Evolutionary conservation across 2,888 invertebrate genomes (phyloP).

Genomic region (Capitulum mitella): DNA sequence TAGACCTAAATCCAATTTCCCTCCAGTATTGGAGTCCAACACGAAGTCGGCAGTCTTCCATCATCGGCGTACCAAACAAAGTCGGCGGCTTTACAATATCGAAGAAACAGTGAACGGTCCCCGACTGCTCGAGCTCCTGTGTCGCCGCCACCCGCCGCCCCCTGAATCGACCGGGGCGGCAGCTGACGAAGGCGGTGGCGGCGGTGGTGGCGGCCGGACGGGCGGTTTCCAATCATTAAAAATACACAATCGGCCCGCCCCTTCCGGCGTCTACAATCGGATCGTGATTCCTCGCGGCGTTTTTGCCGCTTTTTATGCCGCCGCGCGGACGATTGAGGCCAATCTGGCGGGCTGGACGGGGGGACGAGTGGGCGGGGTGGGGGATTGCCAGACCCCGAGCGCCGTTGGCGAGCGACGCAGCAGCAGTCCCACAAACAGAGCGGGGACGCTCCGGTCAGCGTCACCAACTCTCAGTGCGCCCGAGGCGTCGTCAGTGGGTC

Average conservation of each 20-base stretch:
- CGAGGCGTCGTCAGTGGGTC: background rate
- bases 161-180: background rate
- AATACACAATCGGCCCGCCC: constrained; percentile 17
- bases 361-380: background rate
- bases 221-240: background rate
- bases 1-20: too few relatives aligned
- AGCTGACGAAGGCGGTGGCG: background rate
- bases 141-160: background rate
- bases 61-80: too few relatives aligned
- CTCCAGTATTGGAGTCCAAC: too few relatives aligned
- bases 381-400: too few relatives aligned
- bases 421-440: too few relatives aligned
- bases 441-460: too few relatives aligned
- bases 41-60: too few relatives aligned
- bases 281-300: background rate
- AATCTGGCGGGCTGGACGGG: background rate
- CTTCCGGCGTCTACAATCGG: background rate
- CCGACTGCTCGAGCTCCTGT: too few relatives aligned
- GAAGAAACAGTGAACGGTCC: too few relatives aligned
- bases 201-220: too few relatives aligned
- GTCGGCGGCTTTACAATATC: too few relatives aligned
- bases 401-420: too few relatives aligned
- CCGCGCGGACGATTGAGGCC: background rate
- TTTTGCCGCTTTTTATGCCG: background rate
- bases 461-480: background rate